These are phyloP conservation scores for Phalanger gymnotis DNA, from an alignment of 2,797 vertebrate species.

Conservation along the genomic window DNA sequence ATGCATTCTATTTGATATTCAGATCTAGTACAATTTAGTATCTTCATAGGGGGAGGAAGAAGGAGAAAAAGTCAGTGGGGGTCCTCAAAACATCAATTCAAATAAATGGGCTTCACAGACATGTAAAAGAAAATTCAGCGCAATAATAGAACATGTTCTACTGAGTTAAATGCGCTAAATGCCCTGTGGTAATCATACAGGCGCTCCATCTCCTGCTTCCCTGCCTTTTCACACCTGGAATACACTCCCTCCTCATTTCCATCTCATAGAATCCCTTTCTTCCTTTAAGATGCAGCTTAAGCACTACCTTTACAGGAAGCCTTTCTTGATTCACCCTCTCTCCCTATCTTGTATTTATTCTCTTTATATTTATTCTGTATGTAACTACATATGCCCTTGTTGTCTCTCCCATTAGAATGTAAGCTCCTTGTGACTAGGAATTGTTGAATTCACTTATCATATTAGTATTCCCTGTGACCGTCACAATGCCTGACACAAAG, in stretches of 20 bases:
- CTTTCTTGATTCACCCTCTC: not conserved
- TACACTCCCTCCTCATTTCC: not conserved
- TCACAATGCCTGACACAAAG: not conserved
- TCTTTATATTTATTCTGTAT: not conserved
- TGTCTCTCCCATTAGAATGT: not conserved
- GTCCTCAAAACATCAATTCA: not conserved
- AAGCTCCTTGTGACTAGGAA: not conserved
- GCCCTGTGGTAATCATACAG: not conserved
- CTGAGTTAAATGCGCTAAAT: not conserved
- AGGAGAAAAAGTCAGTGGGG: not conserved
- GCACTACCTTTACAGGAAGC: not conserved
- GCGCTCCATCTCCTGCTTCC: not conserved
- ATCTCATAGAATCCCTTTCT: not conserved
- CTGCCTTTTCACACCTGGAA: not conserved
- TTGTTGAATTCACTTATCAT: not conserved
- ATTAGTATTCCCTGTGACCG: not conserved
- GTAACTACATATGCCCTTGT: not conserved
- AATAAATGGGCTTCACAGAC: not conserved
- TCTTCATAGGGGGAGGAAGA: not conserved
- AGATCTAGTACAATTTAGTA: not conserved
- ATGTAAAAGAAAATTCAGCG: not conserved
- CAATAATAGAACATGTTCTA: not conserved
- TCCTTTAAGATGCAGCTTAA: not conserved
- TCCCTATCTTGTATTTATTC: not conserved
- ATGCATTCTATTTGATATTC: conserved; percentile 39